Conservation (phyloP, 2,888 invertebrate genomes). For the Amphipoea lucens region DNA sequence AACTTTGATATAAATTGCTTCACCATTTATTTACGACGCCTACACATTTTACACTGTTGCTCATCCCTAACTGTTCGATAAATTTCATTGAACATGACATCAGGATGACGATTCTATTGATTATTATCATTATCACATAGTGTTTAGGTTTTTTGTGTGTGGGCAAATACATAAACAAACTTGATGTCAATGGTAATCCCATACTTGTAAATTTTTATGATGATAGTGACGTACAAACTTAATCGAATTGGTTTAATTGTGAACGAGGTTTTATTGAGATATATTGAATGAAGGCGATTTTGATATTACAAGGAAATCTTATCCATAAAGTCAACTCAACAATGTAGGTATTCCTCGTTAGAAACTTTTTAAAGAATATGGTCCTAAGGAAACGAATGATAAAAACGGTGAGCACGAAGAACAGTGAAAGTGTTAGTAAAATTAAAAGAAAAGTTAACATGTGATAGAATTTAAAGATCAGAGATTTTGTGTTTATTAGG, state of each 20-base stretch:
- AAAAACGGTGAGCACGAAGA: background rate
- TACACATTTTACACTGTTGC: slow-evolving; percentile 36
- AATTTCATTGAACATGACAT: slow-evolving; percentile 62
- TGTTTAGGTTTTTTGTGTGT: slow-evolving; percentile 44
- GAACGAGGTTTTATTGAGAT: slow-evolving; percentile 18
- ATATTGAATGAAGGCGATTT: background rate
- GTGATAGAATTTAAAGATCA: background rate
- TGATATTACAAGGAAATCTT: background rate
- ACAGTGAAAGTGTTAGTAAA: background rate
- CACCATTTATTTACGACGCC: slow-evolving; percentile 54
- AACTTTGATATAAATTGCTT: slow-evolving; percentile 45
- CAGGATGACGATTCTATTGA: slow-evolving; percentile 56
- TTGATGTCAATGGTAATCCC: slow-evolving; percentile 33
- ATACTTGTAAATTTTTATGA: slow-evolving; percentile 33
- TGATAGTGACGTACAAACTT: slow-evolving; percentile 24
- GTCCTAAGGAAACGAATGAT: background rate
- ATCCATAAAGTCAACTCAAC: background rate
- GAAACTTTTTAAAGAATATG: background rate
- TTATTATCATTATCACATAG: slow-evolving; percentile 52
- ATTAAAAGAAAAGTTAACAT: background rate
- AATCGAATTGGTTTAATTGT: slow-evolving; percentile 11
- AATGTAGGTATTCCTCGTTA: background rate
- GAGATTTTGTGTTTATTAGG: background rate
- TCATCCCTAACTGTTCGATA: slow-evolving; percentile 58
- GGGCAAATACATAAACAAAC: slow-evolving; percentile 41